These are phyloP conservation scores for Stegodyphus mimosarum DNA, from an alignment of 1,140 invertebrate genomes.

Conservation along the genomic window DNA sequence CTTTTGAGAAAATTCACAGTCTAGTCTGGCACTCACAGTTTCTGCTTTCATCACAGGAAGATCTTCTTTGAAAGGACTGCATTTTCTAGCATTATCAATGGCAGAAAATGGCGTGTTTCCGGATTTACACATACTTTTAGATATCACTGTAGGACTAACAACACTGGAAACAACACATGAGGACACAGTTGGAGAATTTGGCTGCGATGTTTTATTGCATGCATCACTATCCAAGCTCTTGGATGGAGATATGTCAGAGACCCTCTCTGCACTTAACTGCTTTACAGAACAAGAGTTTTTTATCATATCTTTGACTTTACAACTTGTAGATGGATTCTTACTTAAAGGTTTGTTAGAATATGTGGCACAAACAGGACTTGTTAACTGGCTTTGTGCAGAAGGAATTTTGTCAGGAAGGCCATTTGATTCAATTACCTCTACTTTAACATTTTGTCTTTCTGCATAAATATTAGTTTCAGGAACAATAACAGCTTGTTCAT, in stretches of 20 bases:
- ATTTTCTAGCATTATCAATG: neutral
- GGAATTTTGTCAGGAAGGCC: constrained; percentile 1
- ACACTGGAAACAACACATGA: constrained; percentile 10
- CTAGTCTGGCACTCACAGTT: neutral
- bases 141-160: constrained; percentile 15
- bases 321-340: constrained; percentile 19
- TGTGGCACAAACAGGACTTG: neutral
- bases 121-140: neutral
- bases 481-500: neutral
- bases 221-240: constrained; percentile 17
- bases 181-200: constrained; percentile 19
- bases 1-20: constrained; percentile 55
- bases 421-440: constrained; percentile 5
- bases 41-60: constrained; percentile 48
- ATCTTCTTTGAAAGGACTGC: constrained; percentile 1
- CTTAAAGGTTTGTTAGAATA: neutral
- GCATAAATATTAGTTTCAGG: constrained; percentile 5
- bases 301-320: constrained; percentile 48
- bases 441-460: constrained; percentile 25
- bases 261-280: constrained; percentile 12
- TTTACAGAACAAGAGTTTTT: constrained; percentile 13
- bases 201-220: neutral
- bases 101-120: neutral
- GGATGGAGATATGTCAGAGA: constrained; percentile 11
- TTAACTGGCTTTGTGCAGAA: neutral